Conservation (phyloP, 2,797 vertebrate genomes). For the Intellagama lesueurii region DNA sequence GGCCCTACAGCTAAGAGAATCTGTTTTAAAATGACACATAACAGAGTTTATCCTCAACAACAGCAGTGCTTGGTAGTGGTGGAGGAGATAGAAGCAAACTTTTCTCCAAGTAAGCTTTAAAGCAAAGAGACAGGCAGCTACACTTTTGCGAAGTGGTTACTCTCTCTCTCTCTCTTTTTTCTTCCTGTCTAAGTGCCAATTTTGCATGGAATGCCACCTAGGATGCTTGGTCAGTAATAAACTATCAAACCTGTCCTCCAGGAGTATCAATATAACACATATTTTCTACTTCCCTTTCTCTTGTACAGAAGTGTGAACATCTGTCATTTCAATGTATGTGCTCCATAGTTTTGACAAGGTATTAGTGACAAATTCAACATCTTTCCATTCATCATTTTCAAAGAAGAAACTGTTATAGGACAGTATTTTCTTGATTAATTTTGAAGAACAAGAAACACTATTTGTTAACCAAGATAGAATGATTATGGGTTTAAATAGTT, state of each 20-base stretch:
- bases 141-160: no score
- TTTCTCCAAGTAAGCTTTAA: not conserved
- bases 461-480: not conserved
- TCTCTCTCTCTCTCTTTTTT: no score
- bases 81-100: no score
- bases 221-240: not conserved
- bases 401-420: not conserved
- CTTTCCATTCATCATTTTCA: not conserved
- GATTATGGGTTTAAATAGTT: not conserved
- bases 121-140: no score
- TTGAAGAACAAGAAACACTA: not conserved
- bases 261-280: not conserved
- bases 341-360: not conserved
- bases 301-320: not conserved
- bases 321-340: not conserved
- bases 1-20: not conserved
- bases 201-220: not conserved
- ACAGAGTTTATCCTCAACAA: not conserved
- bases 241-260: not conserved
- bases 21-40: not conserved
- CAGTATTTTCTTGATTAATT: not conserved
- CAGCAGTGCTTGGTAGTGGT: not conserved
- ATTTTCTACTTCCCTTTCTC: not conserved
- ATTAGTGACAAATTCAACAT: not conserved
- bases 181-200: no score